phyloP scores from a whole-genome alignment of 2,113 vertebrate species.

The Protomyctophum bolini region DNA sequence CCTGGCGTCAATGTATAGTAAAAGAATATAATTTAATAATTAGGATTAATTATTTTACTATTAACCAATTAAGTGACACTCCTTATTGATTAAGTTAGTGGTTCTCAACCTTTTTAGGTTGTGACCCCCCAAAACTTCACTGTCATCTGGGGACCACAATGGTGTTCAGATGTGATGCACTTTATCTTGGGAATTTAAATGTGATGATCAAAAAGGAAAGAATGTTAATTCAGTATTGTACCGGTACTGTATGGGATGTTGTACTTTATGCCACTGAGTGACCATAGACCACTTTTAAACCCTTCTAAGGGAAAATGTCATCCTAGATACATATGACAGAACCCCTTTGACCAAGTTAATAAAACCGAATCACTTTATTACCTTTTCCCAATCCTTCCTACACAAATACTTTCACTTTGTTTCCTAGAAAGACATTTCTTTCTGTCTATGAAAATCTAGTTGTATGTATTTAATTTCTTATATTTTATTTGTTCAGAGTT shows the following conservation, averaged over 20 bases:
- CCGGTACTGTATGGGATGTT: not conserved
- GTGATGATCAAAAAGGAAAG: not conserved
- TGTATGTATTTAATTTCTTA: not conserved
- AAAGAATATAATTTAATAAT: not conserved
- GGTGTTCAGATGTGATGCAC: slow-evolving; percentile 48
- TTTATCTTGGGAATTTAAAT: slow-evolving; percentile 38
- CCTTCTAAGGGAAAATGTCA: not conserved
- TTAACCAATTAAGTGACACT: not conserved
- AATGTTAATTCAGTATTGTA: slow-evolving; percentile 8
- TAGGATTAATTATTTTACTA: not conserved
- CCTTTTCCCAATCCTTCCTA: slow-evolving; percentile 10
- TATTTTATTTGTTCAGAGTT: not conserved
- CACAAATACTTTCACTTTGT: not conserved
- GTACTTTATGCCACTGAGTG: not conserved
- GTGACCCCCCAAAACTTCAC: no score
- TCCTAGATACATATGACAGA: not conserved
- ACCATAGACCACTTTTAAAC: slow-evolving; percentile 1
- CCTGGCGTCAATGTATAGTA: slow-evolving; percentile 15
- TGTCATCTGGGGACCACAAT: no score
- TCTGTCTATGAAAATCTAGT: slow-evolving; percentile 14
- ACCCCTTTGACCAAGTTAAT: not conserved
- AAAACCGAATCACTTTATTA: slow-evolving; percentile 1
- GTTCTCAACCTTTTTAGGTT: no score
- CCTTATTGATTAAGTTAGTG: not conserved
- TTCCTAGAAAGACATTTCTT: not conserved